These are phyloP conservation scores for Nansenia antarctica DNA, from an alignment of 2,113 vertebrate species.

Conservation along the genomic window DNA sequence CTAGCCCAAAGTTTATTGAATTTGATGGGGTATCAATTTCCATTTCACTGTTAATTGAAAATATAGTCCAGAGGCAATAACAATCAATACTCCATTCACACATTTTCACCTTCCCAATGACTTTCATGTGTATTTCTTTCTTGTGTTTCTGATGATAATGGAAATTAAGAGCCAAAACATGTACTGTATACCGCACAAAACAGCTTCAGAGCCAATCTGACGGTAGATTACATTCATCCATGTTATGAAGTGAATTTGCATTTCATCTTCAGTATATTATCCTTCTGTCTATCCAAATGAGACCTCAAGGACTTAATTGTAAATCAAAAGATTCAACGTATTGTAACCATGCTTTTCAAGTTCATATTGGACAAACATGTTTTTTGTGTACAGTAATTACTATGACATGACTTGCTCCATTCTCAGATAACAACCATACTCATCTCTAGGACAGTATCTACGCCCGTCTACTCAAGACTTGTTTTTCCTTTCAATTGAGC, in stretches of 20 bases:
- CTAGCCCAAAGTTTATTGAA: slow-evolving; percentile 19
- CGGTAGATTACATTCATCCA: not conserved
- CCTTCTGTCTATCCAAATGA: too few species aligned
- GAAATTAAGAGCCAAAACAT: not conserved
- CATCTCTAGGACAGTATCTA: too few species aligned
- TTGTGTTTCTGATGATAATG: not conserved
- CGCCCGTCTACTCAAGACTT: not conserved
- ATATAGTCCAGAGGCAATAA: slow-evolving; percentile 36
- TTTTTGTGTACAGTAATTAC: not conserved
- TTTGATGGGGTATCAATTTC: slow-evolving; percentile 53
- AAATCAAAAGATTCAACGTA: not conserved
- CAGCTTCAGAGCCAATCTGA: not conserved
- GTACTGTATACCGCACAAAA: not conserved
- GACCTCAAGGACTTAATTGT: too few species aligned
- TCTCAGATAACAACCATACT: not conserved
- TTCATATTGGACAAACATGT: too few species aligned
- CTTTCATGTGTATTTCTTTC: slow-evolving; percentile 6
- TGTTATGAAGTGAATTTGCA: not conserved
- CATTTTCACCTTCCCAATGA: not conserved
- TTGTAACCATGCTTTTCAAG: not conserved
- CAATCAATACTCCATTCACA: slow-evolving; percentile 23
- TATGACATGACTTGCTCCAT: too few species aligned
- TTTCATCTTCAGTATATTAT: not conserved
- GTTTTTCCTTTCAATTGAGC: not conserved
- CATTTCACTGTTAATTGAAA: slow-evolving; percentile 51